Percentiles rank a stretch among this genome's conserved stretches.
These are phyloP conservation scores for Brachypteracias leptosomus DNA, from an alignment of 2,113 vertebrate genomes.

Conservation along the genomic window DNA sequence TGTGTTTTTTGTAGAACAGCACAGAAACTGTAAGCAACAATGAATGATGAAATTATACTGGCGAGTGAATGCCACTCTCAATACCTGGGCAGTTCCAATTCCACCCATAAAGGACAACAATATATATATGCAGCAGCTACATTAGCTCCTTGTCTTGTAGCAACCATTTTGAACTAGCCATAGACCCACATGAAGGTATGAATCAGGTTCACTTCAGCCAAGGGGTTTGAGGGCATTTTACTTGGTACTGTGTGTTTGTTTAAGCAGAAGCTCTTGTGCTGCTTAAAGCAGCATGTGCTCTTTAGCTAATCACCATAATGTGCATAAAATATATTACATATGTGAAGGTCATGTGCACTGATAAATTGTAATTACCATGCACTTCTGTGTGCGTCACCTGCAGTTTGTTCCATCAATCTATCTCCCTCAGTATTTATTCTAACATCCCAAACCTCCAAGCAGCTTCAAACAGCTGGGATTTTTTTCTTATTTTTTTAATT, in stretches of 20 bases:
- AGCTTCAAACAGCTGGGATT: neutral
- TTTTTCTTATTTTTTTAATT: neutral
- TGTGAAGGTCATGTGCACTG: neutral
- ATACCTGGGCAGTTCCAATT: neutral
- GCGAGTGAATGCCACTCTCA: neutral
- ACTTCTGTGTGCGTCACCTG: neutral
- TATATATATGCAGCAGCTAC: fast-evolving
- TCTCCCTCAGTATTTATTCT: neutral
- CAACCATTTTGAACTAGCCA: neutral
- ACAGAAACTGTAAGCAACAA: neutral
- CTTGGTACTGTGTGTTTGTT: neutral
- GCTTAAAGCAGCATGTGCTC: neutral
- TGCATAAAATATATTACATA: neutral
- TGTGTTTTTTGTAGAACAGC: neutral
- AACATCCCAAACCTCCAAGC: conserved; percentile 16
- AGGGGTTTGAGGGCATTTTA: neutral
- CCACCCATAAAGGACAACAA: neutral
- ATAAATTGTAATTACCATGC: neutral
- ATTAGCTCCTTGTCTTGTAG: neutral
- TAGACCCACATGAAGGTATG: neutral
- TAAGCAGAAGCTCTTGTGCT: neutral
- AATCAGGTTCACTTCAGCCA: neutral
- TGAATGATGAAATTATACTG: neutral
- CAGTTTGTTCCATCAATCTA: neutral
- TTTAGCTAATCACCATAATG: neutral